Evolutionary conservation across 2,797 vertebrate species (phyloP).

Genomic region (Notolepis coatsorum): DNA sequence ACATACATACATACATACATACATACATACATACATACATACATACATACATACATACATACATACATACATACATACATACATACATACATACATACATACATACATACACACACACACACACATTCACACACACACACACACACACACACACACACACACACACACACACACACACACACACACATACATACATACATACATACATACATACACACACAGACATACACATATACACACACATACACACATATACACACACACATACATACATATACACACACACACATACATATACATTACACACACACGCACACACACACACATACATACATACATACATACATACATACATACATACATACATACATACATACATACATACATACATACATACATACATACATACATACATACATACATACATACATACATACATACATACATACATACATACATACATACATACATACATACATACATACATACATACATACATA

Average conservation of each 20-base stretch:
- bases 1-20: neutral
- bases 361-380: constrained; percentile 10
- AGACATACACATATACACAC: constrained; percentile 11
- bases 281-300: neutral
- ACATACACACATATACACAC: neutral
- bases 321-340: neutral
- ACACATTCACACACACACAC: constrained; percentile 7
- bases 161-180: neutral
- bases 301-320: constrained; percentile 9
- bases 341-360: neutral
- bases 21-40: constrained; percentile 4
- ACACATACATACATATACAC: constrained; percentile 3
- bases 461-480: neutral
- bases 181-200: no score
- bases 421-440: constrained; percentile 10
- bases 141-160: constrained; percentile 9
- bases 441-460: neutral
- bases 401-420: neutral
- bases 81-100: constrained; percentile 8
- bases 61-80: neutral
- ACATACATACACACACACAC: neutral
- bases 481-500: constrained; percentile 8
- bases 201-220: no score
- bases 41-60: neutral
- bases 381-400: neutral